Conservation (phyloP, 2,113 vertebrate genomes). For the mouse (Mus musculus) region DNA sequence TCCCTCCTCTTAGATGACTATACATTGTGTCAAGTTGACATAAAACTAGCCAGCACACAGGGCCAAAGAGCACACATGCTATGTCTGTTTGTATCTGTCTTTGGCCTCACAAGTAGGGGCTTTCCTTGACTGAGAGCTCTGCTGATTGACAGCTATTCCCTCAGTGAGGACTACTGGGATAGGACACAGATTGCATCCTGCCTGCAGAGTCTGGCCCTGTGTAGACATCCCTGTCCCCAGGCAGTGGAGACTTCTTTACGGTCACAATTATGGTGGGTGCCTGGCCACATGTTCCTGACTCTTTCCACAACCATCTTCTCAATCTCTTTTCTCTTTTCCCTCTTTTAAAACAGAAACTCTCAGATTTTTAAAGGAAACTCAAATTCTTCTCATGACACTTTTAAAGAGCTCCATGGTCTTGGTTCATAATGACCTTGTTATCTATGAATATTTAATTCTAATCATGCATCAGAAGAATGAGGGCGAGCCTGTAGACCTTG, state of each 20-base stretch:
- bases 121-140: not conserved
- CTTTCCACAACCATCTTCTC: not conserved
- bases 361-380: not conserved
- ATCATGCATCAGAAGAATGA: no score
- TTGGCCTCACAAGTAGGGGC: not conserved
- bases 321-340: no score
- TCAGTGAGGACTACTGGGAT: fast-evolving
- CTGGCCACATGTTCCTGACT: fast-evolving
- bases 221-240: not conserved
- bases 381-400: not conserved
- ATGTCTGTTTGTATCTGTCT: fast-evolving
- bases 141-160: fast-evolving
- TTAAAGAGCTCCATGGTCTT: not conserved
- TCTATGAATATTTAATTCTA: not conserved
- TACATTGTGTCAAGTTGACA: not conserved
- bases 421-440: not conserved
- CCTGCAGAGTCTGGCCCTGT: fast-evolving
- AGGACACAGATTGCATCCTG: no score
- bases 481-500: fast-evolving
- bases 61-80: fast-evolving
- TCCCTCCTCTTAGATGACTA: not conserved
- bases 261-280: fast-evolving
- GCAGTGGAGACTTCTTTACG: not conserved
- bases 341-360: not conserved
- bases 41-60: not conserved